These are phyloP conservation scores for Reticulitermes lucifugus DNA, from an alignment of 2,888 invertebrate genomes.

Conservation along the genomic window DNA sequence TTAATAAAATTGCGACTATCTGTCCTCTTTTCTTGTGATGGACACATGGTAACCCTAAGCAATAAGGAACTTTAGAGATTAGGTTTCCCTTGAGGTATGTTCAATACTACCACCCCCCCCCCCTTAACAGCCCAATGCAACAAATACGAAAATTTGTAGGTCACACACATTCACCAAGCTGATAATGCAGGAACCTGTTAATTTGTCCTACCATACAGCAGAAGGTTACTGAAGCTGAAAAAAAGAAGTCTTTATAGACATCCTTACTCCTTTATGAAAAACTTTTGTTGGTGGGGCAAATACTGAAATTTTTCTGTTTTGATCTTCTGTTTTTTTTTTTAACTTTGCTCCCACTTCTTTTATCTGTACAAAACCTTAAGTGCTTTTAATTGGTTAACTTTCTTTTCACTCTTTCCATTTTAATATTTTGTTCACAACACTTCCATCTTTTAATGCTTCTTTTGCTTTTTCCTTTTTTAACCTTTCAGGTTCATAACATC, in stretches of 20 bases:
- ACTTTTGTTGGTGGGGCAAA: constrained; percentile 38
- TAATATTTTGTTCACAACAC: not conserved
- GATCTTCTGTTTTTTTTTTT: not conserved
- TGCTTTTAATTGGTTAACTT: constrained; percentile 30
- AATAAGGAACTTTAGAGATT: too few relatives aligned
- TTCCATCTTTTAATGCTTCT: constrained; percentile 12
- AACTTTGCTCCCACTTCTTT: constrained; percentile 39
- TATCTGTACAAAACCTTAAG: constrained; percentile 37
- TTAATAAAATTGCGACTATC: too few relatives aligned
- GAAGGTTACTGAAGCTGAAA: too few relatives aligned
- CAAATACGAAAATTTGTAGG: too few relatives aligned
- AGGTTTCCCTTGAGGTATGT: too few relatives aligned
- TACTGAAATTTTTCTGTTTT: not conserved
- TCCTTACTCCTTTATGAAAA: not conserved
- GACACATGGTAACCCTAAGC: too few relatives aligned
- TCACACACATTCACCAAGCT: too few relatives aligned
- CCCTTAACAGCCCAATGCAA: too few relatives aligned
- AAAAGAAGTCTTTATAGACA: not conserved
- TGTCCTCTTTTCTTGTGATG: too few relatives aligned
- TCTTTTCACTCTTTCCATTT: not conserved
- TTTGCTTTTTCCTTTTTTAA: constrained; percentile 11
- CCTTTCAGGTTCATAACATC: not conserved
- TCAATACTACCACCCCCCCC: too few relatives aligned
- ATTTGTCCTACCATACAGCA: too few relatives aligned
- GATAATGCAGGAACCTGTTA: too few relatives aligned